Conservation (phyloP, 2,113 vertebrate species). For the Stictonetta naevosa region DNA sequence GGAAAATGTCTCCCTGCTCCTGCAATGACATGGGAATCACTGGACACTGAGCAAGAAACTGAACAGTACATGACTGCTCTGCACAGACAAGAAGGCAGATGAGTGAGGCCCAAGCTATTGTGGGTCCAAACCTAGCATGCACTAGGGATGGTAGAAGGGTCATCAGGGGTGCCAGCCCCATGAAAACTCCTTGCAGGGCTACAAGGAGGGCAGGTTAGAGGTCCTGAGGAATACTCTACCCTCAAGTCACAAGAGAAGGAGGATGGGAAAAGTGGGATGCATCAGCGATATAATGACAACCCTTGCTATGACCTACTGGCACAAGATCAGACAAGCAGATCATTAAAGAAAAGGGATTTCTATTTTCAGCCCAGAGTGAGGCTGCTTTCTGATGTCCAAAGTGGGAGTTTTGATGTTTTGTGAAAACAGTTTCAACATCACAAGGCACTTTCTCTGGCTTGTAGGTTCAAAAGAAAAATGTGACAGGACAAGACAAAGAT, state of each 20-base stretch:
- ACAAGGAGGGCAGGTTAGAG: background rate
- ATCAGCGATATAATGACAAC: background rate
- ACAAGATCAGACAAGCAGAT: background rate
- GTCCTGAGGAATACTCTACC: background rate
- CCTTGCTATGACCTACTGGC: background rate
- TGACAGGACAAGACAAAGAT: conserved; percentile 23
- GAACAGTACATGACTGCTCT: background rate
- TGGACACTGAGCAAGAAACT: background rate
- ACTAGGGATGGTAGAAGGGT: background rate
- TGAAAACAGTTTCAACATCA: background rate
- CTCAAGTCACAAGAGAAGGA: background rate
- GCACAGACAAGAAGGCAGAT: background rate
- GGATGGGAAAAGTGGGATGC: background rate
- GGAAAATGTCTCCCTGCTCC: background rate
- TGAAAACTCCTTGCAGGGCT: background rate
- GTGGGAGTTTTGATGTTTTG: background rate
- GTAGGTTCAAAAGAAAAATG: conserved; percentile 31
- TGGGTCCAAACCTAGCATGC: background rate
- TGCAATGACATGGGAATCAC: background rate
- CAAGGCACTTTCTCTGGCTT: background rate
- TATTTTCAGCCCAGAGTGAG: background rate
- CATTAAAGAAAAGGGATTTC: background rate
- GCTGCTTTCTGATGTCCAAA: background rate
- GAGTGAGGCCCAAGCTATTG: background rate
- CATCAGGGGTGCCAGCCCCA: rapidly evolving